Base-by-base conservation (phyloP, 2,113 vertebrate genomes). In the Furnarius figulus region DNA sequence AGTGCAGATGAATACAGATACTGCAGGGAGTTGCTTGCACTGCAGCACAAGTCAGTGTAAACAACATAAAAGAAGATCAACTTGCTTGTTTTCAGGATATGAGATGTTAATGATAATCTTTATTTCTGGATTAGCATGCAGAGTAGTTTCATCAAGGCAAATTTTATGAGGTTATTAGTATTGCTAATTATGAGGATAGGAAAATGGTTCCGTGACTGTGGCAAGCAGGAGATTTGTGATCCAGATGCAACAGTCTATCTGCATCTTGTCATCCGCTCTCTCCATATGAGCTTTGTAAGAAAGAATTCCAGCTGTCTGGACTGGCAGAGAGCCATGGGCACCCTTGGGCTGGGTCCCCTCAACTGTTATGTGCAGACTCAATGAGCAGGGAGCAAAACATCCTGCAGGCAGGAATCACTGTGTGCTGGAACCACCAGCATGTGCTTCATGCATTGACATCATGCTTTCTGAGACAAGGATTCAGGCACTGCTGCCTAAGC, bases 371-470 rank as follows among this genome's bases (percentile, higher is more conserved):
- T 31, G 39, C 62, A 33, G 44, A 24, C 24, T 73, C 13, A 70
- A 44, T 0, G 0, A 47, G n/a, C 27, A 2, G 2, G 31, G 8
- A 37, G 18, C 23, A 52, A n/a, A 84, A 55, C 25, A 14, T 24
- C 12, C 23, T 53, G 46, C n/a, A 53, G 46, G 10, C 30, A 35
- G 56, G n/a, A 58, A 24, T 24, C 14, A 33, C 56, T 28, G 20
- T 67, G 50, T 78, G 77, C 37, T 67, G 37, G 33, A 55, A 4
- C 33, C 44, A 47, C 50, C 44, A 47, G 50, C 8, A 14, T 35
- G 16, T 33, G n/a, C 21, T 73, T 65, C 37, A 1, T 11, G 17
- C 0, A 0, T 42, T 79, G n/a, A 8, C 8, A 0, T 5, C 16
- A 35, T 39, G 39, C 42, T 50, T 62, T 35, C 65, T 1, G 6